These are phyloP conservation scores for Laticauda laticaudata DNA, from an alignment of 2,113 vertebrate genomes.

Conservation along the genomic window DNA sequence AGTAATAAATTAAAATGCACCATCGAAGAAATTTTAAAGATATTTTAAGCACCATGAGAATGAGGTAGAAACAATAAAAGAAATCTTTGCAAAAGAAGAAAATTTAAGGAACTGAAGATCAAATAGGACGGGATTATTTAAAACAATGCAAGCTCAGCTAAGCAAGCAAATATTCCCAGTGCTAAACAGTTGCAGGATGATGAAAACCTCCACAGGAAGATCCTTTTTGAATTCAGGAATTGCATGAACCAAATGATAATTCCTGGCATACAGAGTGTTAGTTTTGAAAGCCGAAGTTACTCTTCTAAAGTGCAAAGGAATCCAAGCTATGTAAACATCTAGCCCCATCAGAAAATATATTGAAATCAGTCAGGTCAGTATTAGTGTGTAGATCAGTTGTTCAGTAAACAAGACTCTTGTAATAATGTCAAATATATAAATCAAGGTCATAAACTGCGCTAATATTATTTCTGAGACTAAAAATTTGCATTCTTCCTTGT, in stretches of 20 bases:
- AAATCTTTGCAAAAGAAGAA: neutral
- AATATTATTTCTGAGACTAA: neutral
- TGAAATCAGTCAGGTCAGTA: neutral
- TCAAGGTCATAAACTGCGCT: neutral
- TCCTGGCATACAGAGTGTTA: neutral
- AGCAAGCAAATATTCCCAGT: neutral
- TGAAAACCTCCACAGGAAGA: neutral
- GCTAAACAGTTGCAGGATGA: neutral
- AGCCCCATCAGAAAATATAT: neutral
- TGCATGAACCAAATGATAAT: neutral
- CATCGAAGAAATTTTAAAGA: neutral
- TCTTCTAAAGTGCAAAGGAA: neutral
- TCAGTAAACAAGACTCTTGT: neutral
- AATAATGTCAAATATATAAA: neutral
- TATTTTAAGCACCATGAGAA: neutral
- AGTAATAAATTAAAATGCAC: neutral
- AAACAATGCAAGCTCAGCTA: neutral
- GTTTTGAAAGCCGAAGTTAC: neutral
- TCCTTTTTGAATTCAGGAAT: neutral
- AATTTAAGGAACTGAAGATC: neutral
- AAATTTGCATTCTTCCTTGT: neutral
- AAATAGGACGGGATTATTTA: neutral
- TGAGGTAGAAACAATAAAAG: neutral
- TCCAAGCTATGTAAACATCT: neutral
- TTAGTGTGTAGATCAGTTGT: neutral